Evolutionary conservation across 2,797 vertebrate genomes (phyloP), one percentile per base, ranked within the genome.

Genomic region (Cottoperca gobio): DNA sequence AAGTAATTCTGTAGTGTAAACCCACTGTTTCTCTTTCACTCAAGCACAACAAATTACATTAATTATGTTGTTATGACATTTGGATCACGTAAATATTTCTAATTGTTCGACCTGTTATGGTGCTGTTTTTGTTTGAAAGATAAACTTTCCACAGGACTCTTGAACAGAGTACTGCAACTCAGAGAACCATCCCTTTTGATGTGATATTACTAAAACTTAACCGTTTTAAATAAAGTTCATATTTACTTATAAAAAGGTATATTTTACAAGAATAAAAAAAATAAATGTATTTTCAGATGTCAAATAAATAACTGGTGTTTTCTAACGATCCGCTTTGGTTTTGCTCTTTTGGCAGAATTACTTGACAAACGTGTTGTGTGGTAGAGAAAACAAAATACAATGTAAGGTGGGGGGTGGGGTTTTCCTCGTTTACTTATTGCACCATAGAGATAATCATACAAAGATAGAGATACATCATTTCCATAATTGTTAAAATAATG

Each of bases 201-300:
- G 92, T 94, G 91, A 93, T 67, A 59, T 80, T 81, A 89, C 78
- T 86, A 80, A 89, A 86, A 86, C 52, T 0, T 71, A 91, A 92
- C 73, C 0, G 84, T 85, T 88, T 83, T 88, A 83, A 88, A 81
- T 85, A 68, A 82, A 83, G 54, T 85, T 86, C 82, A 88, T 88
- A 91, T 90, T 82, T 85, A 90, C 87, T 81, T 80, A 86, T 72
- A 70, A 79, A 84, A 82, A 86, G 14, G 42, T 92, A 89, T 94
- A 93, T 95, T 94, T 94, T 94, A 89, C 83, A 88, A 86, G 82
- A 86, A 84, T 85, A 84, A 70, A 88, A 72, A 88, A 75, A 89
- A n/a, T n/a, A 87, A 55, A 67, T 91, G 89, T 94, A 94, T 95
- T 95, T 95, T 95, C 89, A 92, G 33, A 83, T 88, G 88, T 92